Conservation (phyloP, 2,113 vertebrate species). For the Oryzias melastigma region DNA sequence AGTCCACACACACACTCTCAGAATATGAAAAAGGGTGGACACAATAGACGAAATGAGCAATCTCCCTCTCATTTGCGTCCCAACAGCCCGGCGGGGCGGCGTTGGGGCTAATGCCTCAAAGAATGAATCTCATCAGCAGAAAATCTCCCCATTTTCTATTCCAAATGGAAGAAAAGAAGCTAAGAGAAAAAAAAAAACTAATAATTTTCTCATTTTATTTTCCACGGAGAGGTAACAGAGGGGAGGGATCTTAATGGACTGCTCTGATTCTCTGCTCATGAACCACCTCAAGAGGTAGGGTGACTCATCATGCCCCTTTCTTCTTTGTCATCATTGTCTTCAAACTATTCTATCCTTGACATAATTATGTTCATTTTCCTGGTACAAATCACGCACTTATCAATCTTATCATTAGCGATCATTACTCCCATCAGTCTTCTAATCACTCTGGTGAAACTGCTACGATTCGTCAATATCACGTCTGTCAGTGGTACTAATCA, state of each 20-base stretch:
- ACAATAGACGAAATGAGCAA: slow-evolving; percentile 42
- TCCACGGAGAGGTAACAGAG: slow-evolving; percentile 38
- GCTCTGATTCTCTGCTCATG: slow-evolving; percentile 17
- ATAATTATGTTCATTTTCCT: slow-evolving; percentile 12
- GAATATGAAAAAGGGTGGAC: slow-evolving; percentile 3
- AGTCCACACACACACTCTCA: slow-evolving; percentile 4
- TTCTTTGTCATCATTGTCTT: slow-evolving; percentile 17
- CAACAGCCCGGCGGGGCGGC: slow-evolving; percentile 32
- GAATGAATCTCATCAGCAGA: slow-evolving; percentile 56
- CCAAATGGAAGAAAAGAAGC: slow-evolving; percentile 32
- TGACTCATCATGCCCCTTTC: slow-evolving; percentile 45
- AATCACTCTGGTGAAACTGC: neutral
- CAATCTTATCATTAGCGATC: slow-evolving; percentile 4
- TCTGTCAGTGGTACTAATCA: neutral
- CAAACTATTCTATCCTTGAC: slow-evolving; percentile 26
- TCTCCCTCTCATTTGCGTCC: slow-evolving; percentile 41
- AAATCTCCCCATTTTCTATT: slow-evolving; percentile 51
- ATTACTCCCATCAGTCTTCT: slow-evolving; percentile 20
- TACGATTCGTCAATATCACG: slow-evolving; percentile 1
- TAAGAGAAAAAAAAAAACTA: slow-evolving; percentile 11
- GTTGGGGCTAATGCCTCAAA: slow-evolving; percentile 39
- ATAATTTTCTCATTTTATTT: slow-evolving; percentile 50
- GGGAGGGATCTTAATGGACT: slow-evolving; percentile 49
- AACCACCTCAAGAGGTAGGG: neutral
- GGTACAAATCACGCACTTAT: slow-evolving; percentile 15